Evolutionary conservation across 2,113 vertebrate species (phyloP).

Genomic region (Opisthocomus hoazin): DNA sequence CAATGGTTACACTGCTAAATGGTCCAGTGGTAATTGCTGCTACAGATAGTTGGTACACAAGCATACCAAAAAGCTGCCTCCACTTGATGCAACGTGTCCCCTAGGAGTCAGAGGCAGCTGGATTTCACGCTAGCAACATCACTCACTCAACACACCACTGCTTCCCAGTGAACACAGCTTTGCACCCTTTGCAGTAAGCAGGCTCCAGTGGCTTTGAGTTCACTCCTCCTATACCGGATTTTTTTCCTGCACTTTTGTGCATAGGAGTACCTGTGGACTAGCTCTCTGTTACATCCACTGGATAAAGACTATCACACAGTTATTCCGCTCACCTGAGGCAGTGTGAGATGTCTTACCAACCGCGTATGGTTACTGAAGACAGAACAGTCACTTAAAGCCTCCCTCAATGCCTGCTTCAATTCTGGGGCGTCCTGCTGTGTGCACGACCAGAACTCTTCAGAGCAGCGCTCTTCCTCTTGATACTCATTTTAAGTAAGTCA

Average conservation of each 20-base stretch:
- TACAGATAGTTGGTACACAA: background rate
- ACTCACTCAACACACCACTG: background rate
- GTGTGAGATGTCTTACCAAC: background rate
- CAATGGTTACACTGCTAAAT: background rate
- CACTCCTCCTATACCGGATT: background rate
- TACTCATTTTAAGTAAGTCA: background rate
- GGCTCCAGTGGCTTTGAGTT: background rate
- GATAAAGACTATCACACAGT: background rate
- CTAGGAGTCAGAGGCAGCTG: background rate
- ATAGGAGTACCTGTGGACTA: fast-evolving
- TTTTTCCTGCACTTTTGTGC: background rate
- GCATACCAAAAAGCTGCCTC: background rate
- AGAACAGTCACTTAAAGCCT: background rate
- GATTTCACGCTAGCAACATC: background rate
- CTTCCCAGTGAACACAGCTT: background rate
- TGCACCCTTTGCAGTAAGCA: background rate
- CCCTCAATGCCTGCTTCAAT: background rate
- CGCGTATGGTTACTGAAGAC: background rate
- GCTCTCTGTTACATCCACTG: background rate
- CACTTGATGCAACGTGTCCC: background rate
- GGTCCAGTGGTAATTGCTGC: background rate
- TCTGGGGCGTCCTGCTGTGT: background rate
- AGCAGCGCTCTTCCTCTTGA: background rate
- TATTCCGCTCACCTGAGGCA: background rate
- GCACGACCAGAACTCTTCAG: background rate